Conservation (phyloP, 2,113 vertebrate genomes). For the Grantiella picta region DNA sequence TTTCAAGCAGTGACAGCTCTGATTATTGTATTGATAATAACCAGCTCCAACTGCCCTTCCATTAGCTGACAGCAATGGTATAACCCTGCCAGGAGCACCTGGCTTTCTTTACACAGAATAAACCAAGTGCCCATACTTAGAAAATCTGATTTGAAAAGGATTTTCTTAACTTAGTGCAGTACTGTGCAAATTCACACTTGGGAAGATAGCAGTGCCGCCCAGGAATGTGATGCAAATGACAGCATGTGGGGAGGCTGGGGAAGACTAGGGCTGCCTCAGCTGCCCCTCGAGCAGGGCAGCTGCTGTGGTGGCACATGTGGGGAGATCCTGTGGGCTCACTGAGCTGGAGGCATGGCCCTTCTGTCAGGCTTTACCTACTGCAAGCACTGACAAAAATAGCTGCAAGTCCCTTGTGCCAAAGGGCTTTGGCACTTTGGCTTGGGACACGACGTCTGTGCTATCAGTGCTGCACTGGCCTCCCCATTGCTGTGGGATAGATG, state of each 20-base stretch:
- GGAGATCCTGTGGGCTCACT: fast-evolving
- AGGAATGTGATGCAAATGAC: neutral
- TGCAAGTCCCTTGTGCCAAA: fast-evolving
- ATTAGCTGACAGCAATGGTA: neutral
- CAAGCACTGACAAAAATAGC: neutral
- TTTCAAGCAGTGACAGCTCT: neutral
- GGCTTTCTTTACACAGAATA: neutral
- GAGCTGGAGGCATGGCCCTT: fast-evolving
- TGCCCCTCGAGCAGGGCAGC: neutral
- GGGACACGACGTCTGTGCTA: fast-evolving
- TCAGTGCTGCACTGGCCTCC: fast-evolving
- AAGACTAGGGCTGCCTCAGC: neutral
- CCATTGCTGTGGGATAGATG: fast-evolving
- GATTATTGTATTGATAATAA: neutral
- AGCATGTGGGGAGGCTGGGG: too few species aligned
- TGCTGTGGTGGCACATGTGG: fast-evolving
- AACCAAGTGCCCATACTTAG: neutral
- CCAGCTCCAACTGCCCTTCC: neutral
- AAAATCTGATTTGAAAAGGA: neutral
- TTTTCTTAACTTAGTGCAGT: neutral
- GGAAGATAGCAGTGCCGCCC: neutral
- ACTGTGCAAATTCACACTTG: neutral
- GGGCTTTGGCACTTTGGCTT: neutral
- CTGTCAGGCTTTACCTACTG: neutral
- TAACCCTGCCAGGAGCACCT: neutral